These are phyloP conservation scores for Toxostoma redivivum DNA, from an alignment of 2,113 vertebrate genomes.

Conservation along the genomic window DNA sequence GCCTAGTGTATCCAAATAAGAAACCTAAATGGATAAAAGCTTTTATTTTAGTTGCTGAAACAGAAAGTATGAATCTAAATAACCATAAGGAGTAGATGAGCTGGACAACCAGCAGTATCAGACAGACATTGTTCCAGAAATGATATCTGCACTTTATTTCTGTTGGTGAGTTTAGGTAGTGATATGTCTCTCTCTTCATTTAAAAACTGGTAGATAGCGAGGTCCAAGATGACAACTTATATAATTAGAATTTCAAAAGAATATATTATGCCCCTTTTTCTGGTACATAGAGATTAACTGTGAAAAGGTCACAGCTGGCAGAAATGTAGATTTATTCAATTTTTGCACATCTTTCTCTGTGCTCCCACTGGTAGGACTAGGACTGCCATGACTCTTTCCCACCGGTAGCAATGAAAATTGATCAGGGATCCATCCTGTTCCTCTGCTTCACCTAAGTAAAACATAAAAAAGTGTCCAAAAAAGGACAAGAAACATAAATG, in stretches of 20 bases:
- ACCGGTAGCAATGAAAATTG: background rate
- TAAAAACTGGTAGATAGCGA: background rate
- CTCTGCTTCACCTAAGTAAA: background rate
- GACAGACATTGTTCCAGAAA: background rate
- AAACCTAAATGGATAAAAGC: background rate
- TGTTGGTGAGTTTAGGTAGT: background rate
- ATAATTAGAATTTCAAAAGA: background rate
- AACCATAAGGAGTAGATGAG: background rate
- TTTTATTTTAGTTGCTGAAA: background rate
- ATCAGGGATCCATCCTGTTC: background rate
- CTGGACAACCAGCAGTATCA: background rate
- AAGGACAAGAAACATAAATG: background rate
- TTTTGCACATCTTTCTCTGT: background rate
- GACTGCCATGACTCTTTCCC: background rate
- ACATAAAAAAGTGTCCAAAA: background rate
- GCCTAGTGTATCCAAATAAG: background rate
- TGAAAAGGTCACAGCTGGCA: background rate
- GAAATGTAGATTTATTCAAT: background rate
- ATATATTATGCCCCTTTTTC: background rate
- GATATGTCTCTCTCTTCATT: background rate
- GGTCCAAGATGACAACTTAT: background rate
- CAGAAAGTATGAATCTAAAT: background rate
- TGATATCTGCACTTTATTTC: background rate
- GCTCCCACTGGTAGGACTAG: background rate
- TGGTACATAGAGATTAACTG: background rate